A percentile compares a stretch with the other conserved stretches of the same genome.
Conservation (phyloP, 2,797 vertebrate species). For the Heteromormyrus szaboi region DNA sequence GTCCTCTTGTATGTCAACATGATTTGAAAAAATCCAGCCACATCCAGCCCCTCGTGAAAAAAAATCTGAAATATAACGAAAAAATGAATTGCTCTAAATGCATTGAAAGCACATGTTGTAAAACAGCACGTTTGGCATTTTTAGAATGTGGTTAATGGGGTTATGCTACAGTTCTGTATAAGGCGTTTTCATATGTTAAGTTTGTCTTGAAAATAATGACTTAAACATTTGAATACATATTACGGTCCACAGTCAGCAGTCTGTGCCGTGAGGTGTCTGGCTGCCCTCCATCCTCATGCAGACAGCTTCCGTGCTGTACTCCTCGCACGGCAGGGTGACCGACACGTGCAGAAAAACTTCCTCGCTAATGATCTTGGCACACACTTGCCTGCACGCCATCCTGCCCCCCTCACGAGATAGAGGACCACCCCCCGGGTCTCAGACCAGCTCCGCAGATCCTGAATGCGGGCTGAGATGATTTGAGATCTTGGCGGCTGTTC, state of each 20-base stretch:
- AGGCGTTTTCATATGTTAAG: neutral
- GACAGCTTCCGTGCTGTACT: neutral
- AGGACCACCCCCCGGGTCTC: neutral
- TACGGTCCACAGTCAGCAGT: neutral
- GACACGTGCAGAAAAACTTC: neutral
- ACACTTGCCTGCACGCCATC: neutral
- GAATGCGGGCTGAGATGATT: neutral
- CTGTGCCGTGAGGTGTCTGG: neutral
- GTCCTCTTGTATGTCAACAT: neutral
- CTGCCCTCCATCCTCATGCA: neutral
- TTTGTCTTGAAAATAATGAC: slow-evolving; percentile 1
- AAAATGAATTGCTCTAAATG: neutral
- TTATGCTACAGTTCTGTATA: neutral
- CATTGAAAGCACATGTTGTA: neutral
- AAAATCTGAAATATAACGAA: neutral
- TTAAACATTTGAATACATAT: slow-evolving; percentile 10
- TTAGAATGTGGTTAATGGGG: neutral
- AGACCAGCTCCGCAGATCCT: neutral
- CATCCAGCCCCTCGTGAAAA: neutral
- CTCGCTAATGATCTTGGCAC: neutral
- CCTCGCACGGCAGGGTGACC: neutral
- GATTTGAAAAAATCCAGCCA: neutral
- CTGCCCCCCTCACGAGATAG: neutral
- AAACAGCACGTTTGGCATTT: neutral
- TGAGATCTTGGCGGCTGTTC: neutral